phyloP scores from a whole-genome alignment of 2,113 vertebrate genomes.

The Miniopterus natalensis region DNA sequence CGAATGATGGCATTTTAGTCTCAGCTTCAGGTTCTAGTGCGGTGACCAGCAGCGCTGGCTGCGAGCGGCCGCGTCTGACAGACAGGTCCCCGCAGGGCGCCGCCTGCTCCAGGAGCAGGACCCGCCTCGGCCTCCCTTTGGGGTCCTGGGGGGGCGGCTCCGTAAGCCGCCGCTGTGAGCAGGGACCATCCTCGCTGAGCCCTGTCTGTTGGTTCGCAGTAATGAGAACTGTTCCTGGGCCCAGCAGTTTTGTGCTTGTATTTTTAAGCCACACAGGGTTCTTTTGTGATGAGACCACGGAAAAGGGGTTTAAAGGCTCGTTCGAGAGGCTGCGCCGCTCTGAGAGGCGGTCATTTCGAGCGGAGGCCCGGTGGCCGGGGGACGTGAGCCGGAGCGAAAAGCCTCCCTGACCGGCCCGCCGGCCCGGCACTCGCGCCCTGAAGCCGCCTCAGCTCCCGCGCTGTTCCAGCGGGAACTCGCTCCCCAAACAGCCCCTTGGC shows the following conservation, averaged over 20 bases:
- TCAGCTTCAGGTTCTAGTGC: too few species aligned
- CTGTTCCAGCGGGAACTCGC: too few species aligned
- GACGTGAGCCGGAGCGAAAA: constrained; percentile 82
- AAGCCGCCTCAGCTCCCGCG: too few species aligned
- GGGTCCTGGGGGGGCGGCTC: not conserved
- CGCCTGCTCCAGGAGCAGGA: too few species aligned
- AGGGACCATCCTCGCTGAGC: constrained; percentile 58
- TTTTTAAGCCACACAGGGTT: constrained; percentile 69
- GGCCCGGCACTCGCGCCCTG: too few species aligned
- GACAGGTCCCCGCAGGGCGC: too few species aligned
- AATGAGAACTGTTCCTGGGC: constrained; percentile 67
- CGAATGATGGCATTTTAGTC: too few species aligned
- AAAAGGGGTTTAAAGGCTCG: constrained; percentile 75
- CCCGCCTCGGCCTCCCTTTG: too few species aligned
- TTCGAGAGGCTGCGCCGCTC: constrained; percentile 65
- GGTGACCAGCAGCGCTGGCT: too few species aligned
- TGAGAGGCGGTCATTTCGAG: constrained; percentile 79
- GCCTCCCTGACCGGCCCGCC: constrained; percentile 61
- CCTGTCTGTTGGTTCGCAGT: constrained; percentile 68
- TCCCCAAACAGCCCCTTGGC: too few species aligned
- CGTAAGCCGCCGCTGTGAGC: constrained; percentile 57
- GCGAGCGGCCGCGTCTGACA: too few species aligned
- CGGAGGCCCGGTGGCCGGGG: constrained; percentile 76
- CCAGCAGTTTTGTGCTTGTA: constrained; percentile 70
- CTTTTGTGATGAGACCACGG: constrained; percentile 72